Evolutionary conservation across 2,113 vertebrate genomes (phyloP).

Genomic region (Cheilinus undulatus): DNA sequence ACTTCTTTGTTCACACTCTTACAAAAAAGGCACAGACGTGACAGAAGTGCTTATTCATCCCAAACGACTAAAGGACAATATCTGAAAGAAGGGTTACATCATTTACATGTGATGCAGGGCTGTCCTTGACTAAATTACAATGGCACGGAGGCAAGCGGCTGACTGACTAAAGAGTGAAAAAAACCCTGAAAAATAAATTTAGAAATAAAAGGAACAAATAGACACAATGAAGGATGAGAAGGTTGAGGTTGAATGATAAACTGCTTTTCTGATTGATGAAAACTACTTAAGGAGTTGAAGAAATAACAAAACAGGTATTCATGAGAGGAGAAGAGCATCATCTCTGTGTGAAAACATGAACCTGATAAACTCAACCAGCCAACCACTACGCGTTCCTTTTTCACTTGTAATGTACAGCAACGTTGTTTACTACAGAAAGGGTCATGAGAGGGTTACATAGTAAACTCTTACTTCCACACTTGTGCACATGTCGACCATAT

Average conservation of each 20-base stretch:
- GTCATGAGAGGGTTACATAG: neutral
- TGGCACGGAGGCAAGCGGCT: neutral
- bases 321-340: neutral
- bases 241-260: conserved; percentile 1
- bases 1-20: conserved; percentile 62
- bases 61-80: conserved; percentile 62
- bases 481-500: no score
- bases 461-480: neutral
- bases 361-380: conserved; percentile 2
- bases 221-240: neutral
- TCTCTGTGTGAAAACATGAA: conserved; percentile 16
- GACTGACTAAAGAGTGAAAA: conserved; percentile 17
- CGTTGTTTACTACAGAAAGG: neutral
- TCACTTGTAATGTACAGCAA: neutral
- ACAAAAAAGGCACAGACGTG: conserved; percentile 49
- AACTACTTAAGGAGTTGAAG: conserved; percentile 22
- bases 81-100: conserved; percentile 61
- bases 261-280: conserved; percentile 1
- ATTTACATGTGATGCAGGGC: conserved; percentile 49
- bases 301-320: conserved; percentile 9
- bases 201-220: neutral
- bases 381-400: no score
- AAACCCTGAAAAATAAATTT: neutral
- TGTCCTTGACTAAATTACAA: conserved; percentile 58
- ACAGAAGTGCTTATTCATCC: conserved; percentile 47